Percentiles rank a stretch among this genome's conserved stretches.
Evolutionary conservation across 2,888 invertebrate species (phyloP).

Genomic region (Serrognathus titanus): DNA sequence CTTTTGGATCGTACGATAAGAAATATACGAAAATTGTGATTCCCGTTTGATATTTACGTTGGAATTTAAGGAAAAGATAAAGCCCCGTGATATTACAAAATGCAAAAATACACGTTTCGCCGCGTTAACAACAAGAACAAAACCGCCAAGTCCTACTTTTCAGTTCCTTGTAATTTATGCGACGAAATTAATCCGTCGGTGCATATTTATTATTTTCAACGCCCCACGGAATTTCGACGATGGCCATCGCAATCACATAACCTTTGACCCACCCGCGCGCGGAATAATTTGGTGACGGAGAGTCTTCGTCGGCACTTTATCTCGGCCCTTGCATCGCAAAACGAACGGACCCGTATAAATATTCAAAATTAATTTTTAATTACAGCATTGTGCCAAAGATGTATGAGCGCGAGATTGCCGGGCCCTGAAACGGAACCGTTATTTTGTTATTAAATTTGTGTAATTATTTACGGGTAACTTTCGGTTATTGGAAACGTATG

Average conservation of each 20-base stretch:
- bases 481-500: slow-evolving; percentile 10
- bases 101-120: too few species aligned
- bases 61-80: too few species aligned
- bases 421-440: slow-evolving; percentile 13
- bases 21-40: too few species aligned
- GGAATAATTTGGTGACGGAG: slow-evolving; percentile 10
- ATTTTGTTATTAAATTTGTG: slow-evolving; percentile 18
- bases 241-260: slow-evolving; percentile 28
- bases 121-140: not conserved
- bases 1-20: too few species aligned
- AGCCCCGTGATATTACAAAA: too few species aligned
- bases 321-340: not conserved
- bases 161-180: slow-evolving; percentile 17
- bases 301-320: slow-evolving; percentile 2
- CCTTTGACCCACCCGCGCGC: slow-evolving; percentile 18
- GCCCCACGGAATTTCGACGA: slow-evolving; percentile 15
- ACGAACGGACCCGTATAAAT: slow-evolving; percentile 5
- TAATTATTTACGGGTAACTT: slow-evolving; percentile 14
- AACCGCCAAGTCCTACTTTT: slow-evolving; percentile 11
- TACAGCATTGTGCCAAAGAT: slow-evolving; percentile 1
- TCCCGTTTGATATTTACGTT: too few species aligned
- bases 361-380: slow-evolving; percentile 5
- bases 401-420: not conserved
- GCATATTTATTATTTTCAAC: slow-evolving; percentile 17
- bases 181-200: slow-evolving; percentile 15